phyloP scores from a whole-genome alignment of 2,888 invertebrate genomes.

The Ptilodon capucinus region DNA sequence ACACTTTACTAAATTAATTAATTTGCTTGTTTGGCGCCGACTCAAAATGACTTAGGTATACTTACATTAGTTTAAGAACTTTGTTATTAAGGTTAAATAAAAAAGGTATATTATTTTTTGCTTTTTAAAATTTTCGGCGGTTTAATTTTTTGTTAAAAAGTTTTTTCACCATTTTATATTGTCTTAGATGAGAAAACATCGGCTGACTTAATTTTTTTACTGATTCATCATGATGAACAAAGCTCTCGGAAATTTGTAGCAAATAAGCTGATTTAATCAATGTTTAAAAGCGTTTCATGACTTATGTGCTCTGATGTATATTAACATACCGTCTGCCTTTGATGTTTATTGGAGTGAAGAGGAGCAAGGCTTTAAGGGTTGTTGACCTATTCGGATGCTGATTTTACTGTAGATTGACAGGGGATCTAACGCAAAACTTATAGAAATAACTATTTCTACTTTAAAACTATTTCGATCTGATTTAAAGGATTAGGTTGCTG shows the following conservation, averaged over 20 bases:
- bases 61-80: too few relatives aligned
- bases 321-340: background rate
- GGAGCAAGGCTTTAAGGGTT: background rate
- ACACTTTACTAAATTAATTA: too few relatives aligned
- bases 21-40: too few relatives aligned
- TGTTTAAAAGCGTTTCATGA: slow-evolving; percentile 12
- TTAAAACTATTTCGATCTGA: background rate
- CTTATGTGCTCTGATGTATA: slow-evolving; percentile 4
- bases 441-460: too few relatives aligned
- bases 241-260: slow-evolving; percentile 3
- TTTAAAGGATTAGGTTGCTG: background rate
- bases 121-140: too few relatives aligned
- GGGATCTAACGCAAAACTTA: too few relatives aligned
- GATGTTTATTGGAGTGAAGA: background rate
- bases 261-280: slow-evolving; percentile 10
- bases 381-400: background rate
- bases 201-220: slow-evolving; percentile 1
- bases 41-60: too few relatives aligned
- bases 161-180: background rate
- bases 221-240: slow-evolving; percentile 27
- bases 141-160: too few relatives aligned
- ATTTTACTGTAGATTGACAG: too few relatives aligned
- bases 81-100: too few relatives aligned
- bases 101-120: too few relatives aligned
- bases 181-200: slow-evolving; percentile 1